Evolutionary conservation across 2,797 vertebrate species (phyloP), one percentile per base, ranked within the genome.

Genomic region (Rhinatrema bivittatum): DNA sequence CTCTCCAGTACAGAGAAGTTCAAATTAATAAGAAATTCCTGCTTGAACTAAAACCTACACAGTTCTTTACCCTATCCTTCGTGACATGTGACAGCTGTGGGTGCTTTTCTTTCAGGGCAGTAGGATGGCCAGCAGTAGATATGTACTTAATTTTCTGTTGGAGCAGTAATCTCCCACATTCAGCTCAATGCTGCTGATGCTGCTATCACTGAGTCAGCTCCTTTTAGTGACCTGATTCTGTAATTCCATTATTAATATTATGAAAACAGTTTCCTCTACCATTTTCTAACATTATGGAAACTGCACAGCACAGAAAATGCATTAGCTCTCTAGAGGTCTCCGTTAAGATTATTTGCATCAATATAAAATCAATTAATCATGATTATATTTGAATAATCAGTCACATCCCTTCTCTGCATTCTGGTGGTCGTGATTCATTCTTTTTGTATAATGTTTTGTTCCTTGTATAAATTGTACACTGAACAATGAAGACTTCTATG

Each of bases 201-300:
- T 51, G 51, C 74, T 60, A 69, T 76, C 65, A 84, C 88, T 88
- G 90, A 92, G 76, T 98, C 91, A 93, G 91, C 89, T 53, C 44
- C 67, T 68, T 84, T 89, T 82, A 85, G 86, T 89, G 89, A 92
- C 90, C 93, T 84, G 88, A 86, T 91, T 94, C 87, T 86, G 80
- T 85, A 82, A 85, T 83, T 71, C 70, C 75, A 75, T 86, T 88
- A 86, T 91, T 89, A 86, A 86, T 86, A 86, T 82, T 75, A 83
- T 56, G 38, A 81, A 88, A 87, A 91, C 85, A 65, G 79, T 84
- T 86, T 86, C 62, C 64, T 76, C 65, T 53, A 56, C 70, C 60
- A 56, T 69, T 78, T 65, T 57, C 53, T 65, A 60, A 72, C 81
- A 72, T 74, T 78, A 65, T 49, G 72, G 64, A 68, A 63, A 78